These are phyloP conservation scores for Meles meles DNA, from an alignment of 2,113 vertebrate species.

Conservation along the genomic window DNA sequence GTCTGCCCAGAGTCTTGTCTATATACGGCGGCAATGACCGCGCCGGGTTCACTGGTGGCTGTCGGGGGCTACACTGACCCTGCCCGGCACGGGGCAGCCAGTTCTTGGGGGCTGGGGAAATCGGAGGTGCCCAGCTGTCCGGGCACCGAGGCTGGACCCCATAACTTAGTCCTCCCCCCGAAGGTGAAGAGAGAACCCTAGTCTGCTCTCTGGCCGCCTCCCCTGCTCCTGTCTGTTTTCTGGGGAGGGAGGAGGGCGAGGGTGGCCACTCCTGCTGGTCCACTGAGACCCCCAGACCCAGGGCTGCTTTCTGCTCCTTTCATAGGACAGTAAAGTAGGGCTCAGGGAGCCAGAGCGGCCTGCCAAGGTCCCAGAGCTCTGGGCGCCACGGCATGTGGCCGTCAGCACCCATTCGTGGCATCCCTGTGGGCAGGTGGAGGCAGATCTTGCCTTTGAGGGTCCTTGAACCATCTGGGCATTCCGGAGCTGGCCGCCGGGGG, in stretches of 20 bases:
- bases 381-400: fast-evolving
- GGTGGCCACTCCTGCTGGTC: not conserved
- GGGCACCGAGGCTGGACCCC: fast-evolving
- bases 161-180: fast-evolving
- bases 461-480: not conserved
- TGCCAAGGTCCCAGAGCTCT: not conserved
- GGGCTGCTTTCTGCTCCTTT: not conserved
- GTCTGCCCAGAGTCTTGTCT: too few relatives aligned
- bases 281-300: not conserved
- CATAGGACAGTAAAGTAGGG: not conserved
- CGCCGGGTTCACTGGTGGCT: not conserved
- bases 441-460: not conserved
- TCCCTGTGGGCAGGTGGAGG: too few relatives aligned
- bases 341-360: too few relatives aligned
- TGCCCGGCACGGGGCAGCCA: fast-evolving
- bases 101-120: not conserved
- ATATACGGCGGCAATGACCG: fast-evolving
- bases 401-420: not conserved
- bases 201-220: not conserved
- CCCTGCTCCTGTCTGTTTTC: not conserved
- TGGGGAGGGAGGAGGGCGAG: not conserved
- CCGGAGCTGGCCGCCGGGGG: fast-evolving
- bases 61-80: not conserved
- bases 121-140: not conserved
- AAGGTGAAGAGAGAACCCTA: fast-evolving